Evolutionary conservation across 2,888 invertebrate species (phyloP).

Genomic region (Synergus japonicus): DNA sequence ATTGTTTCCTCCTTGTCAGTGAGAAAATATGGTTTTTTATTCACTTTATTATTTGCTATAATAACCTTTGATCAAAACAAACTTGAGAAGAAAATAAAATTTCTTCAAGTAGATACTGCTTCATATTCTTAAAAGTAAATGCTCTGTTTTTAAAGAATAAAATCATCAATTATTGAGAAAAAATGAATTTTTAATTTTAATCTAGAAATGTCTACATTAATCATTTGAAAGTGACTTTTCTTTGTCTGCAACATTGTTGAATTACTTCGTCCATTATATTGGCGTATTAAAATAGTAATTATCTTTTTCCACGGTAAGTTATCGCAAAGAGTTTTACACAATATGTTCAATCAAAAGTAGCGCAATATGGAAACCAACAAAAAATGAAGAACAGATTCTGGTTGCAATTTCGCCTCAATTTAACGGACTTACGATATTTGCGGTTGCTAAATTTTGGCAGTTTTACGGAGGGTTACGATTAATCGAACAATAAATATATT

Average conservation of each 20-base stretch:
- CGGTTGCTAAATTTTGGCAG: slow-evolving; percentile 10
- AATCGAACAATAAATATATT: slow-evolving; percentile 14
- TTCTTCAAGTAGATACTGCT: not conserved
- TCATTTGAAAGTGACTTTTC: not conserved
- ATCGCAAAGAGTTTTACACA: not conserved
- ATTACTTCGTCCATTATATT: not conserved
- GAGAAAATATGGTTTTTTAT: not conserved
- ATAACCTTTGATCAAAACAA: not conserved
- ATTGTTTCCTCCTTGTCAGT: slow-evolving; percentile 4
- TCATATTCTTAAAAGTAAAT: not conserved
- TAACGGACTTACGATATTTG: slow-evolving; percentile 37
- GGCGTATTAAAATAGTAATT: not conserved
- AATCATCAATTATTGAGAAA: not conserved
- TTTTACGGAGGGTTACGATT: slow-evolving; percentile 4
- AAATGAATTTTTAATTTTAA: not conserved
- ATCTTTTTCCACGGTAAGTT: not conserved
- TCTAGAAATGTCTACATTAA: not conserved
- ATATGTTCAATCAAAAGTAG: slow-evolving; percentile 15
- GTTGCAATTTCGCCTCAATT: slow-evolving; percentile 9
- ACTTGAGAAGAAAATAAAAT: not conserved
- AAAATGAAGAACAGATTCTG: slow-evolving; percentile 8
- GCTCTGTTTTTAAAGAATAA: too few relatives aligned
- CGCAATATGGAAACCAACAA: slow-evolving; percentile 30
- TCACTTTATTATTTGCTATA: not conserved
- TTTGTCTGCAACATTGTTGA: not conserved